Conservation (phyloP, 2,797 vertebrate species). For the Poecilia picta region DNA sequence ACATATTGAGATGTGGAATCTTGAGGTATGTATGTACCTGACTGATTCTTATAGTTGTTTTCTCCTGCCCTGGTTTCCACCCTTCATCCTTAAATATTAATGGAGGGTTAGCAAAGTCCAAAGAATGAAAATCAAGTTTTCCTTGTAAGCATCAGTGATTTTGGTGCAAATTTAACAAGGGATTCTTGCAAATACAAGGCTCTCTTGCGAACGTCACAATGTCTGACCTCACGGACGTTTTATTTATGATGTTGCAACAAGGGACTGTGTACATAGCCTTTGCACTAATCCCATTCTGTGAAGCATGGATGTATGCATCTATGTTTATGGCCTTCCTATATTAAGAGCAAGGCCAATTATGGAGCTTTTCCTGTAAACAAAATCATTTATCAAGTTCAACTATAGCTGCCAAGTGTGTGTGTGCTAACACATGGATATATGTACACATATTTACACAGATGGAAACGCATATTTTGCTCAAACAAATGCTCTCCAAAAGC, state of each 20-base stretch:
- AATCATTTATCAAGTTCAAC: conserved; percentile 66
- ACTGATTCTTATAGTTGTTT: conserved; percentile 31
- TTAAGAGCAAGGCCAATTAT: conserved; percentile 58
- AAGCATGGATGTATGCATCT: conserved; percentile 44
- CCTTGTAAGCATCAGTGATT: conserved; percentile 46
- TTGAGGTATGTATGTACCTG: not conserved
- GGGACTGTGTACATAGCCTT: conserved; percentile 10
- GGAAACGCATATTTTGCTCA: not conserved
- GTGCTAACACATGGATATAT: conserved; percentile 35
- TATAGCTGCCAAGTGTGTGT: conserved; percentile 48
- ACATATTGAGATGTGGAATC: not conserved
- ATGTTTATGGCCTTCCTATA: conserved; percentile 57
- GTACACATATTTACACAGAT: conserved; percentile 25
- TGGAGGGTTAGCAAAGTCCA: conserved; percentile 47
- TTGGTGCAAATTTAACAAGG: conserved; percentile 48
- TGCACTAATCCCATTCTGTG: conserved; percentile 31
- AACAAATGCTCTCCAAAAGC: conserved; percentile 35
- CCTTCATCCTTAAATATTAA: conserved; percentile 46
- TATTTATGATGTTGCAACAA: conserved; percentile 18
- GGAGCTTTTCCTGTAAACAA: conserved; percentile 65
- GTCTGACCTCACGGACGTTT: conserved; percentile 37
- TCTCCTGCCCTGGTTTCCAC: conserved; percentile 49
- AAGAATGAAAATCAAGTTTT: conserved; percentile 48
- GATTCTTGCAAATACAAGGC: conserved; percentile 39
- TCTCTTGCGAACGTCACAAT: conserved; percentile 31